Evolutionary conservation across 2,888 invertebrate genomes (phyloP).

Genomic region (Brachyopa scutellaris): DNA sequence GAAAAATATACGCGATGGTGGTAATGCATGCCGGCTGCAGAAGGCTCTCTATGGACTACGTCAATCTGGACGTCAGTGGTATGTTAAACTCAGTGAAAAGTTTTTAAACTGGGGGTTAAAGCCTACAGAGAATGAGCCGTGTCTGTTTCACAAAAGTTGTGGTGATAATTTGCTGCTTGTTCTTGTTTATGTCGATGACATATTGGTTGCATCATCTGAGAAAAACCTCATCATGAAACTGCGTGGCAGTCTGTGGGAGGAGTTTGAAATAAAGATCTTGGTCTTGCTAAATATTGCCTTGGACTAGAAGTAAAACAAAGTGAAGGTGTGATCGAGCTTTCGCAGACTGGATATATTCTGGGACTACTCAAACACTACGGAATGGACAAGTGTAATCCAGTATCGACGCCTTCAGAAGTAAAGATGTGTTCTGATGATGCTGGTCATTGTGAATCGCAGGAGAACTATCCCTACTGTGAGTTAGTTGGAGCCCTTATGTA

Average conservation of each 20-base stretch:
- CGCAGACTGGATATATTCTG: neutral
- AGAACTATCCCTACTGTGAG: conserved; percentile 1
- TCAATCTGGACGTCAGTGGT: conserved; percentile 34
- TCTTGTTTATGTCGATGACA: too few species aligned
- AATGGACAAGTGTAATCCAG: neutral
- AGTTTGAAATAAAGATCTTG: too few species aligned
- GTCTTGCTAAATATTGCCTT: too few species aligned
- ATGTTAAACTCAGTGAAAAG: neutral
- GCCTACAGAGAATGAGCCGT: too few species aligned
- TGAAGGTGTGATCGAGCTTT: neutral
- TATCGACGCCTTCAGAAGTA: neutral
- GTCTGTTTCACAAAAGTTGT: too few species aligned
- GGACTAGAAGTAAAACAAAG: neutral
- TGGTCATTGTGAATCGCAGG: neutral
- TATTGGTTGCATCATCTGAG: too few species aligned
- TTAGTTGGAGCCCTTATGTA: conserved; percentile 24
- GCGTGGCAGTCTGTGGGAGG: too few species aligned
- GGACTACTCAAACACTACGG: neutral
- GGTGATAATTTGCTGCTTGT: too few species aligned
- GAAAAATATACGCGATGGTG: neutral
- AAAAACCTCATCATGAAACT: too few species aligned
- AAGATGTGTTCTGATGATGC: neutral
- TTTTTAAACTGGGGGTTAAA: too few species aligned
- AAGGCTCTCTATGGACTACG: conserved; percentile 29
- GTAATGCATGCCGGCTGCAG: neutral